Conservation (phyloP, 2,888 invertebrate species). For the Drosophila buzzatii region DNA sequence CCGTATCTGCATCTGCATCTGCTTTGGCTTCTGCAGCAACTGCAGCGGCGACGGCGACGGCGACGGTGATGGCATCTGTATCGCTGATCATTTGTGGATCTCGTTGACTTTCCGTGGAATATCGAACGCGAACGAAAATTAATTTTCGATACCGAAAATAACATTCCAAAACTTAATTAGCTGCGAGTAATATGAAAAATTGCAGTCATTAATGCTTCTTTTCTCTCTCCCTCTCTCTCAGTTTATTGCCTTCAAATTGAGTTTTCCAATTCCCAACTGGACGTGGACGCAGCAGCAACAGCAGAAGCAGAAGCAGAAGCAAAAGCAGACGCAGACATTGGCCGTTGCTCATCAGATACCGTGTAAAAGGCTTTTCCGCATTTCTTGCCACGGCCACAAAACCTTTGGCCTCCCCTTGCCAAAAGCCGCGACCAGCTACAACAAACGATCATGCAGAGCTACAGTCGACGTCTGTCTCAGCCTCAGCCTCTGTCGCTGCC, state of each 20-base stretch:
- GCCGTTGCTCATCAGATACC: constrained; percentile 37
- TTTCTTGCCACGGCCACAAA: constrained; percentile 49
- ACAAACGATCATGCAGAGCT: constrained; percentile 10
- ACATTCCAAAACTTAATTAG: constrained; percentile 68
- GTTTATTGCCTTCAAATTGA: constrained; percentile 54
- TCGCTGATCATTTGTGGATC: constrained; percentile 26
- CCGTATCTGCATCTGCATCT: constrained; percentile 36
- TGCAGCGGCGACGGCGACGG: background rate
- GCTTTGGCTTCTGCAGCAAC: constrained; percentile 34
- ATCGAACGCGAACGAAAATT: constrained; percentile 59
- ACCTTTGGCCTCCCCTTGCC: constrained; percentile 68
- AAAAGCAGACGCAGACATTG: constrained; percentile 13
- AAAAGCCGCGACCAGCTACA: constrained; percentile 40
- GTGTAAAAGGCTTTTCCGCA: constrained; percentile 68
- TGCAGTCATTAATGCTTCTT: constrained; percentile 62
- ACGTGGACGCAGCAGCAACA: background rate
- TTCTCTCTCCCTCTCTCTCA: background rate
- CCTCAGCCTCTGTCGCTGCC: constrained; percentile 36
- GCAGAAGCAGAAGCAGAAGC: background rate
- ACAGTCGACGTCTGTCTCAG: constrained; percentile 5
- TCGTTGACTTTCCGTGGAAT: constrained; percentile 59
- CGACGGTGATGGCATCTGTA: constrained; percentile 24
- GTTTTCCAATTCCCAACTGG: constrained; percentile 58
- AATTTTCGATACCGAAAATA: constrained; percentile 48
- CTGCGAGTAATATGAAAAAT: constrained; percentile 73